Evolutionary conservation across 1,140 invertebrate genomes (phyloP).

Genomic region (Wasmannia auropunctata): DNA sequence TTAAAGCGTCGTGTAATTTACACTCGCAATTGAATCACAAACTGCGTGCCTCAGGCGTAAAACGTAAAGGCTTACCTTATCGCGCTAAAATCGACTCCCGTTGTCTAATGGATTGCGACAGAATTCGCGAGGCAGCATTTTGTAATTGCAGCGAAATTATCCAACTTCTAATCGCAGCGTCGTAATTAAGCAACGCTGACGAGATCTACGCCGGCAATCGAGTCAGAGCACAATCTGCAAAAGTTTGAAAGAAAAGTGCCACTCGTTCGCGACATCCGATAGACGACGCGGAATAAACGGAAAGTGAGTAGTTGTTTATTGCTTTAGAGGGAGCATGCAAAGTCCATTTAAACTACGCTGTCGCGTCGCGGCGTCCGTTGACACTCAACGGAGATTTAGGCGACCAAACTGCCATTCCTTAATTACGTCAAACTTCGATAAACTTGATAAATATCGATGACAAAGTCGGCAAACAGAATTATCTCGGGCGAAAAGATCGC

Average conservation of each 20-base stretch:
- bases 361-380: not conserved
- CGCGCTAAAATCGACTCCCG: slow-evolving; percentile 9
- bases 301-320: slow-evolving; percentile 33
- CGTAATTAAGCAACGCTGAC: slow-evolving; percentile 46
- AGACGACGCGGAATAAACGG: slow-evolving; percentile 8
- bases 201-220: slow-evolving; percentile 12
- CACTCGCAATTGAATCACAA: not conserved
- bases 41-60: not conserved
- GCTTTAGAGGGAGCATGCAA: slow-evolving; percentile 43
- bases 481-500: not conserved
- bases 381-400: slow-evolving; percentile 45
- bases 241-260: slow-evolving; percentile 41
- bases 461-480: slow-evolving; percentile 34
- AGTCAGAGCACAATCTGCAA: not conserved
- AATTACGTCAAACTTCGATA: slow-evolving; percentile 40
- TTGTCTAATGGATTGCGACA: not conserved
- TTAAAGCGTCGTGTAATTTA: not conserved
- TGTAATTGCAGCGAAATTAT: slow-evolving; percentile 46
- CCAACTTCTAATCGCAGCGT: slow-evolving; percentile 43
- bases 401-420: slow-evolving; percentile 31
- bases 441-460: slow-evolving; percentile 44
- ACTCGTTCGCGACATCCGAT: not conserved
- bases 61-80: not conserved
- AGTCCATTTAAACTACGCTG: slow-evolving; percentile 48
- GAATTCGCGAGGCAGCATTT: slow-evolving; percentile 30